Base-by-base conservation (phyloP, 2,797 vertebrate genomes). In the Micromesistius poutassou region DNA sequence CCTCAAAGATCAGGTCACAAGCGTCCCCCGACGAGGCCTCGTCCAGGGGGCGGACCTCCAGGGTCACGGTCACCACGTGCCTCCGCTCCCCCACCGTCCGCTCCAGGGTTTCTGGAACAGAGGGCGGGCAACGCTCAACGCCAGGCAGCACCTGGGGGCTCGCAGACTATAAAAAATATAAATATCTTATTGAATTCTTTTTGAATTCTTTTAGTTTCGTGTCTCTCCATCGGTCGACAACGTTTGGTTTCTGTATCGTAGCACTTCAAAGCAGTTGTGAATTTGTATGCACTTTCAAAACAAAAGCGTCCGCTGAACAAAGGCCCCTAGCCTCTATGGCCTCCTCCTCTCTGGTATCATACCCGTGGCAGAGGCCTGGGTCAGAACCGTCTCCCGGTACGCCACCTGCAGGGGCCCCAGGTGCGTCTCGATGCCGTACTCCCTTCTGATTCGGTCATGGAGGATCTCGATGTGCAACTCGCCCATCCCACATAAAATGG, bases 391-490 rank as follows among this genome's bases (percentile, higher is more conserved):
- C 93, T 99, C 98, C 86, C 96, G 94, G 89, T 99, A 99, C 2
- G 98, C 96, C 88, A 99, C 93, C 84, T 98, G 97, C 50, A 99
- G 95, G 1, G 97, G 97, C 76, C 98, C 98, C 0, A 99, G 91
- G 0, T 97, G 94, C 40, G 97, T 96, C 89, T 98, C 96, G 9
- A 99, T 93, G 85, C 95, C 94, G 71, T 97, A 96, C 83, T 99
- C 98, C 79, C 96, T 93, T 86, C 92, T 95, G 89, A 99, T 99
- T 74, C 97, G 94, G 78, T 99, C 97, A 5, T 98, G 97, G 88
- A 98, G 92, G 78, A 99, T 96, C 85, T 99, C 97, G 79, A 99
- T 99, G 86, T 99, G 98, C 80, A 99, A 93, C 81, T 99, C 98
- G 71, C 97, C 98, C 98, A 99, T 99, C 31, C 98, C 97, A 87